Conservation (phyloP, 2,797 vertebrate species). For the Meda fulgida region DNA sequence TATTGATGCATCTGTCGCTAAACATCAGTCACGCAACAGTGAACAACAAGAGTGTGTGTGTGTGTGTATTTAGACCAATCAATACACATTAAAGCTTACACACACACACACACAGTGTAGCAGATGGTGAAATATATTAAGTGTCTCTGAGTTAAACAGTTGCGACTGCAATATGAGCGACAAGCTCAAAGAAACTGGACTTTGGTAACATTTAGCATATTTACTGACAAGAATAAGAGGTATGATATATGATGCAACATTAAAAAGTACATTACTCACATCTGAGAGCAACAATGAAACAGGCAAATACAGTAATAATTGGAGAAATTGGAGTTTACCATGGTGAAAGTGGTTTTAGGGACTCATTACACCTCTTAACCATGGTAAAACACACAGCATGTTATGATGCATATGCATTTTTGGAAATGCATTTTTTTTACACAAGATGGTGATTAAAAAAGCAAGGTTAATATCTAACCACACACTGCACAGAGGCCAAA, state of each 20-base stretch:
- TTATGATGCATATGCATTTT: not conserved
- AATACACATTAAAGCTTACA: not conserved
- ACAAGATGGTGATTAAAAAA: not conserved
- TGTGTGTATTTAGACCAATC: not conserved
- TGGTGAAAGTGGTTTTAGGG: not conserved
- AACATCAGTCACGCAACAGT: not conserved
- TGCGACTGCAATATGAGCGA: not conserved
- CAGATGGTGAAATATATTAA: not conserved
- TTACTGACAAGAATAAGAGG: not conserved
- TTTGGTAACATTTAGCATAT: not conserved
- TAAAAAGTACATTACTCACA: not conserved
- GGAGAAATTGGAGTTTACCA: not conserved
- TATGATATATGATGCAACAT: not conserved
- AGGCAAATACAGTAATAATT: not conserved
- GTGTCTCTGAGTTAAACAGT: not conserved
- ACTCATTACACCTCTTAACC: too few species aligned
- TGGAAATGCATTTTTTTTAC: not conserved
- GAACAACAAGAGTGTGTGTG: not conserved
- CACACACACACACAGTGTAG: not conserved
- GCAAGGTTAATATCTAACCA: slow-evolving; percentile 11
- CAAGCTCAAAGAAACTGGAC: not conserved
- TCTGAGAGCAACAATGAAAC: not conserved
- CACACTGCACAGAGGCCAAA: not conserved
- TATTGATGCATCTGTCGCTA: not conserved
- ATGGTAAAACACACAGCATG: not conserved